Evolutionary conservation across 1,140 invertebrate species (phyloP), one percentile per base, ranked within the genome.

Genomic region (Procambarus virginalis): DNA sequence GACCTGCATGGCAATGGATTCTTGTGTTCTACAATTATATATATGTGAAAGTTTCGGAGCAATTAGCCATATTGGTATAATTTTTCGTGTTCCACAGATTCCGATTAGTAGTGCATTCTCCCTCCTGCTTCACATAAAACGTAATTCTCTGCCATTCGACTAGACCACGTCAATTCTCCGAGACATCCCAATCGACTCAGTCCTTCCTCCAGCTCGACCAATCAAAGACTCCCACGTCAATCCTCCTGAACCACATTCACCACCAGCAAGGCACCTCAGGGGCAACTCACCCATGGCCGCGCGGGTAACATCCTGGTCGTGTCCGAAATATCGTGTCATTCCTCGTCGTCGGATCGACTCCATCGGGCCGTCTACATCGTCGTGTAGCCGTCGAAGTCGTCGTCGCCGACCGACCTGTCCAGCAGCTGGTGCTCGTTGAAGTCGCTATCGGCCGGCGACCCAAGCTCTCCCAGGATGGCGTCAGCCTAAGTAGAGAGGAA

Each of bases 391-490:
- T 6, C 51, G 20, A 45, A 34, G 9, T 82, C 51, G 10, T 82
- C 80, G 80, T 82, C 80, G 3, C 60, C 80, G 22, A 68, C 12
- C 0, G 83, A 84, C 22, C 83, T 48, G 51, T 84, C 83, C 48
- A 84, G 20, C 2, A 84, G 83, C 51, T 84, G 83, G 22, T 55
- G 73, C 70, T 84, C 80, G 12, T 84, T 68, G 12, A 51, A 22
- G 46, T 84, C 80, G 8, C 58, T 82, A 20, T 84, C 86, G 12
- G 58, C 64, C 3, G 86, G 78, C 4, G 86, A 64, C 2, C 86
- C 86, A 2, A 89, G 79, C 55, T 89, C 86, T 20, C 86, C 86
- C 46, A 89, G 46, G 49, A 89, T 89, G 46, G 79, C 70, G 86
- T 89, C 86, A 89, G 45, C 86, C n/a, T n/a, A n/a, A n/a, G n/a